Percentiles rank a stretch among this genome's conserved stretches.
phyloP scores from a whole-genome alignment of 2,888 invertebrate genomes.

The Congeria kusceri region DNA sequence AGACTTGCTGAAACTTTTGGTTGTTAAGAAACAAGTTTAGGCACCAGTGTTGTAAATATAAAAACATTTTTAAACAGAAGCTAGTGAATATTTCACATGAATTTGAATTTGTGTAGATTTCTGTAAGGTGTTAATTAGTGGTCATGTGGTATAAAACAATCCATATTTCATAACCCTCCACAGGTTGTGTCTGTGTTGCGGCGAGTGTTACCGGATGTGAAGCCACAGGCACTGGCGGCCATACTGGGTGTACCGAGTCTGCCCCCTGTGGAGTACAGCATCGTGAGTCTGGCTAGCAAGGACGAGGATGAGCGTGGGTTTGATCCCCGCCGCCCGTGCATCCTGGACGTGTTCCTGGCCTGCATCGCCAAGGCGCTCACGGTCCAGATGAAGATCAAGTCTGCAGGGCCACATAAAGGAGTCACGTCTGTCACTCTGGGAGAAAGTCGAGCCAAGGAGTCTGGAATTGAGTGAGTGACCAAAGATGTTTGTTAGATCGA shows the following conservation, averaged over 20 bases:
- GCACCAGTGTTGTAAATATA: too few relatives aligned
- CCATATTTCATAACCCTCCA: too few relatives aligned
- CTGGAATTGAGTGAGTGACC: conserved; percentile 51
- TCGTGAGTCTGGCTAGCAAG: conserved; percentile 87
- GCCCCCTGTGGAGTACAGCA: conserved; percentile 92
- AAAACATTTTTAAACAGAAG: too few relatives aligned
- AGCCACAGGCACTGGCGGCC: conserved; percentile 92
- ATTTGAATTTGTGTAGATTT: too few relatives aligned
- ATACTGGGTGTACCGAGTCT: conserved; percentile 90
- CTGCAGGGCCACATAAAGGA: conserved; percentile 86
- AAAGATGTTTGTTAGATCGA: too few relatives aligned
- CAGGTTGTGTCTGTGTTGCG: conserved; percentile 94
- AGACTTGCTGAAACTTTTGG: too few relatives aligned
- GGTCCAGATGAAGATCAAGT: conserved; percentile 94
- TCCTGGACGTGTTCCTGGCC: conserved; percentile 95
- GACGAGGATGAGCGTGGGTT: conserved; percentile 78
- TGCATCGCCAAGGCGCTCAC: conserved; percentile 96
- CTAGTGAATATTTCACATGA: too few relatives aligned
- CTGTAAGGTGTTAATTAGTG: too few relatives aligned
- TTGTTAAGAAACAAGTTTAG: too few relatives aligned
- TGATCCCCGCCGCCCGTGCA: conserved; percentile 88
- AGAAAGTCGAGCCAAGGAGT: conserved; percentile 74
- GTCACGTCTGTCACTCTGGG: conserved; percentile 88
- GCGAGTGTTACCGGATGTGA: conserved; percentile 95
- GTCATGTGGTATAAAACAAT: too few relatives aligned